Percentiles rank a stretch among this genome's conserved stretches.
Evolutionary conservation across 2,113 vertebrate genomes (phyloP).

Genomic region (Sinocyclocheilus anshuiensis): DNA sequence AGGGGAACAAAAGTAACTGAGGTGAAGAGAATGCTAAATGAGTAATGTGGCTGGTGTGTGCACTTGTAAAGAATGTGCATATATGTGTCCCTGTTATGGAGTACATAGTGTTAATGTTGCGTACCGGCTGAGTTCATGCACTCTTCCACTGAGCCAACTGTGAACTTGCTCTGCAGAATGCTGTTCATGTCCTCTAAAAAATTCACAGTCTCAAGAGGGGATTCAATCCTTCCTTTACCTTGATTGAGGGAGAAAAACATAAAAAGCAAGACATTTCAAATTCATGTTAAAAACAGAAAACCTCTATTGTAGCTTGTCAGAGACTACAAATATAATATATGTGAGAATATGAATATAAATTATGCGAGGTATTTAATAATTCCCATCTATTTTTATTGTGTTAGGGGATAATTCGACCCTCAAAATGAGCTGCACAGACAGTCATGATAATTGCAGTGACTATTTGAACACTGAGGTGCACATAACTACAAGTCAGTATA

Average conservation of each 20-base stretch:
- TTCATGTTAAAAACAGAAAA: background rate
- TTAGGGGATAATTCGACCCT: background rate
- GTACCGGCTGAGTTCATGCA: constrained; percentile 87
- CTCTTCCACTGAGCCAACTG: constrained; percentile 66
- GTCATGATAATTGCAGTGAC: background rate
- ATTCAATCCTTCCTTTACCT: constrained; percentile 77
- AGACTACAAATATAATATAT: too few species aligned
- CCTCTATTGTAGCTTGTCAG: background rate
- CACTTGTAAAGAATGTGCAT: background rate
- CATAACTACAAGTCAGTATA: background rate
- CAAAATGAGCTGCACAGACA: background rate
- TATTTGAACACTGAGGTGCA: background rate
- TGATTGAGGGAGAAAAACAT: background rate
- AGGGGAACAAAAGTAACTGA: background rate
- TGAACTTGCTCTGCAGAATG: constrained; percentile 79
- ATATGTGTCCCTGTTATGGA: background rate
- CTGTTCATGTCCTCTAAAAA: constrained; percentile 80
- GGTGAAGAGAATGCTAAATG: constrained; percentile 3
- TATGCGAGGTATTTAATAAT: background rate
- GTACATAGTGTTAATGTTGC: constrained; percentile 29
- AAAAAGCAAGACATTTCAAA: too few species aligned
- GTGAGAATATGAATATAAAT: background rate
- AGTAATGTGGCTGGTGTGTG: constrained; percentile 6
- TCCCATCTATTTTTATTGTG: background rate
- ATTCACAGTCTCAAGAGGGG: constrained; percentile 83